Base-by-base conservation (phyloP, 2,113 vertebrate genomes). In the Carassius carassius region DNA sequence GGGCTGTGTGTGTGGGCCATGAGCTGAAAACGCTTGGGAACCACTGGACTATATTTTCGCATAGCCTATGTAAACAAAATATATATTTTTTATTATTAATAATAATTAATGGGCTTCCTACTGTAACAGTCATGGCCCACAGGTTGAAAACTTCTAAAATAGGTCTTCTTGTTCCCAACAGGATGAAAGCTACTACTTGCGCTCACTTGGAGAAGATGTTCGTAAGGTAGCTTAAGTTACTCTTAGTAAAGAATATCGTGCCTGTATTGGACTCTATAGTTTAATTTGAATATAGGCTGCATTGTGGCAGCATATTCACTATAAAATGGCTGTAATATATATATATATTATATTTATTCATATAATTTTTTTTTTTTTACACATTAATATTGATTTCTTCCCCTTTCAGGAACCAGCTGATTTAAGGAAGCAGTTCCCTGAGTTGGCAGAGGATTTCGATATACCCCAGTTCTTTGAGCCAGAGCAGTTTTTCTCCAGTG, bases 161-260 rank as follows among this genome's bases (percentile, higher is more conserved):
- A 54, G 16, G 10, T 79, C 25, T 32, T 83, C 11, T 83, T 12
- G 69, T 60, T 84, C n/a, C 51, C 23, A 78, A 85, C 88, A 99
- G 98, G 92, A 98, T 89, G 98, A 99, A 92, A 97, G 95, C 75
- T 99, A 99, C 87, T 99, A 99, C 65, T 94, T 99, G n/a, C 93
- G 98, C 5, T 98, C 98, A 0, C 94, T 99, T 76, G 98, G 97
- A 89, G 97, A 97, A 83, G 97, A 99, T 29, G 94, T 94, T 14
- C 94, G 97, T 63, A 99, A 97, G 95, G 98, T 99, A 92, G 5
- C 35, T 41, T 65, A 25, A 49, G 35, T 29, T 37, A 7, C 21
- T 76, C 14, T 17, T 44, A 12, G 9, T 12, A 80, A 65, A 25
- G 3, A 79, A 29, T 5, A 47, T 47, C 14, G 1, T 12, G 25